Evolutionary conservation across 2,888 invertebrate species (phyloP).

Genomic region (Athetis lepigone): DNA sequence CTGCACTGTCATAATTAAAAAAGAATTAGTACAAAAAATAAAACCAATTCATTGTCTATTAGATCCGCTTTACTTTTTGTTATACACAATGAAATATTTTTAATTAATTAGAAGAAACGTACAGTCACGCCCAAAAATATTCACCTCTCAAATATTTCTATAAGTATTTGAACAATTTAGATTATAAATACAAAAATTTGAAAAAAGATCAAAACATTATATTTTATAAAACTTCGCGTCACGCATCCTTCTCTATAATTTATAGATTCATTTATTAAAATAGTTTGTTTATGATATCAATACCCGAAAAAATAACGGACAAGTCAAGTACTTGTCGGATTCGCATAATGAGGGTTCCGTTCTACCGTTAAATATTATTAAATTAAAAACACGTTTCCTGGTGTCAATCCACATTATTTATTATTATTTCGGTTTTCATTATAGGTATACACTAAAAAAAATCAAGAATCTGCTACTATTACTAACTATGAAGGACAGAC

Average conservation of each 20-base stretch:
- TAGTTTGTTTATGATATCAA: conserved; percentile 60
- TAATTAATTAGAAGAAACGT: not conserved
- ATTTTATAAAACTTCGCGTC: conserved; percentile 25
- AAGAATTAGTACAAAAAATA: not conserved
- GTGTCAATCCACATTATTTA: no score
- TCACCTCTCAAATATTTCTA: not conserved
- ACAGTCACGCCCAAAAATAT: conserved; percentile 24
- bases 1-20: no score
- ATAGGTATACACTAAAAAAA: no score
- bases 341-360: no score
- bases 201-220: conserved; percentile 10
- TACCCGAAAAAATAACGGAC: conserved; percentile 56
- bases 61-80: conserved; percentile 27
- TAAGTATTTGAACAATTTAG: not conserved
- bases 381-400: no score
- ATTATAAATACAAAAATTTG: not conserved
- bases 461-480: no score
- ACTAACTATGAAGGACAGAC: no score
- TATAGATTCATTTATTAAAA: conserved; percentile 60
- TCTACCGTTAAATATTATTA: no score
- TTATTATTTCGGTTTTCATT: no score
- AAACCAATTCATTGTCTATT: conserved; percentile 3
- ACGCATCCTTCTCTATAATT: conserved; percentile 25
- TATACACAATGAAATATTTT: not conserved
- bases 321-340: no score